Base-by-base conservation (phyloP, 2,888 invertebrate species). In the Scelioninae gen. 1 region DNA sequence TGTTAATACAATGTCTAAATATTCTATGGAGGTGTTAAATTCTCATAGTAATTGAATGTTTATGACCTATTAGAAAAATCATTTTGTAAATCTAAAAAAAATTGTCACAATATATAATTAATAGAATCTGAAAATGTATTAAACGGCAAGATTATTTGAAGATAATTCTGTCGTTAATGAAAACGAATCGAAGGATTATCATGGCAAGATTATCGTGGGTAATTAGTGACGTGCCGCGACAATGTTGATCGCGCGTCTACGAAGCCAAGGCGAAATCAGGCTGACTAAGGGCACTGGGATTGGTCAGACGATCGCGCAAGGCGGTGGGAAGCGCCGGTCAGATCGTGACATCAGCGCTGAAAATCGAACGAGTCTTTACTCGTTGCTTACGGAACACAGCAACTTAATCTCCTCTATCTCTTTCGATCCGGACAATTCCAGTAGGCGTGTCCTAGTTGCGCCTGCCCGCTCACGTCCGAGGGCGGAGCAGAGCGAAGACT, bases 341-440 rank as follows among this genome's bases (percentile, higher is more conserved):
- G 53, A 71, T 71, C 71, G 78, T 34, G 31, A 45, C 77, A 71
- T 78, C 55, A 49, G 58, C 58, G 66, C 13, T 55, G 72, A 45
- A 72, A 80, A 80, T 80, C 68, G 74, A 80, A 63, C 53, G 79
- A 62, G n/a, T 69, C 62, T 60, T 78, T 16, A 15, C 79, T 65
- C 58, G 45, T 40, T 55, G 71, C 68, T 51, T 62, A 49, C 55
- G 29, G 60, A 43, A 43, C 13, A 40, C 43, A 15, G 31, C 62
- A 62, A 62, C 69, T 69, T 71, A 63, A 51, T 75, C 71, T 76
- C 45, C 53, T 45, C 69, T 15, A 32, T 66, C 60, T 72, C 71
- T 66, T 72, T 71, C 72, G 72, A 72, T 63, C 58, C 45, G 38
- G 47, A 43, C 49, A 62, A 62, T 65, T 32, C 53, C 16, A 15